phyloP scores from a whole-genome alignment of 37 sponge, comb jelly and placozoan genomes.

The Agelas oroides region DNA sequence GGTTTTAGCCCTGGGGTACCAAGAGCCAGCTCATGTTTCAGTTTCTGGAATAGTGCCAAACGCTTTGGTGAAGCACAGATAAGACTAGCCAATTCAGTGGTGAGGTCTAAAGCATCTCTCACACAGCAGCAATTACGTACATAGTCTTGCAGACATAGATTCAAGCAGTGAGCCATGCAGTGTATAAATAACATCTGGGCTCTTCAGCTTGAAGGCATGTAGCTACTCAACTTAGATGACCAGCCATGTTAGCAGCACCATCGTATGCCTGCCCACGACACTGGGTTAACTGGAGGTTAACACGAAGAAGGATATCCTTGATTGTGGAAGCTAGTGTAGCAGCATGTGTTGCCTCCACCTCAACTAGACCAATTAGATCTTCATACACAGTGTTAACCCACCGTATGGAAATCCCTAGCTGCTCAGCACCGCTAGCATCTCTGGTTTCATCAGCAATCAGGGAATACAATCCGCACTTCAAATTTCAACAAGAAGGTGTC shows the following conservation, averaged over 20 bases:
- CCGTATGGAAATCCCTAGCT: slow-evolving; percentile 39
- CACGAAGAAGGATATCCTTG: slow-evolving; percentile 57
- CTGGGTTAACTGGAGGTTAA: slow-evolving; percentile 42
- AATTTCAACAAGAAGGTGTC: slow-evolving; percentile 10
- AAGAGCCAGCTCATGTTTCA: background rate
- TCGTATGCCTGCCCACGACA: slow-evolving; percentile 67
- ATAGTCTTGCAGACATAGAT: slow-evolving; percentile 68
- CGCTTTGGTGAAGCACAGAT: slow-evolving; percentile 70
- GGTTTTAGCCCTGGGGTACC: slow-evolving; percentile 44
- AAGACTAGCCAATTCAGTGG: slow-evolving; percentile 47
- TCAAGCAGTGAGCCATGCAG: slow-evolving; percentile 63
- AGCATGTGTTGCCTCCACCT: slow-evolving; percentile 49
- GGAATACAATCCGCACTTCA: background rate
- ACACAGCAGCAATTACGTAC: background rate
- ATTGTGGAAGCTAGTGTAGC: slow-evolving; percentile 27
- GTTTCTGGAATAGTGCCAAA: slow-evolving; percentile 18
- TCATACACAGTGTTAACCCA: slow-evolving; percentile 38
- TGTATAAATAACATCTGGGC: slow-evolving; percentile 64
- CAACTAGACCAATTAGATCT: slow-evolving; percentile 38
- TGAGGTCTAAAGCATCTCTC: slow-evolving; percentile 38
- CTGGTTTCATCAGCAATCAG: slow-evolving; percentile 42
- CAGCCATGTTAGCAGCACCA: slow-evolving; percentile 61
- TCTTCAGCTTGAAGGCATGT: slow-evolving; percentile 38
- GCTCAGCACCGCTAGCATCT: slow-evolving; percentile 32
- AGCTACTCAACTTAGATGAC: slow-evolving; percentile 49